phyloP scores from a whole-genome alignment of 2,888 invertebrate genomes.

The Troides oblongomaculatus region DNA sequence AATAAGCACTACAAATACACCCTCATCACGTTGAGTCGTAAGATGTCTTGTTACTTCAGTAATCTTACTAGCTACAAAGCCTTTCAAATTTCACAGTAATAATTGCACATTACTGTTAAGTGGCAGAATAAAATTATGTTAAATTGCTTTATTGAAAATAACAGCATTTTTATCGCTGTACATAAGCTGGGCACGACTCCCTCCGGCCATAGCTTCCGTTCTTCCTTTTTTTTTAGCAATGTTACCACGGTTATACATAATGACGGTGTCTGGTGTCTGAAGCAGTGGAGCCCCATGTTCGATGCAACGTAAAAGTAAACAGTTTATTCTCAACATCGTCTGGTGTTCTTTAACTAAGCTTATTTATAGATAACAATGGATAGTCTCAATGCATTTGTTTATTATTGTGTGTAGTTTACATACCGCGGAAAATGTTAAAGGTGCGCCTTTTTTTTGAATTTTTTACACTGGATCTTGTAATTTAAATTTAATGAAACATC shows the following conservation, averaged over 20 bases:
- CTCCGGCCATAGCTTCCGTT: slow-evolving; percentile 10
- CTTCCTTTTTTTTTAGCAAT: slow-evolving; percentile 9
- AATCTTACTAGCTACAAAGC: too few relatives aligned
- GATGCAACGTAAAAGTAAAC: slow-evolving; percentile 28
- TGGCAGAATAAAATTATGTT: too few relatives aligned
- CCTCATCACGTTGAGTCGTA: too few relatives aligned
- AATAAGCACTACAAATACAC: too few relatives aligned
- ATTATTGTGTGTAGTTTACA: slow-evolving; percentile 10
- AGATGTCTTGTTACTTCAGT: too few relatives aligned
- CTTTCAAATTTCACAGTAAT: too few relatives aligned
- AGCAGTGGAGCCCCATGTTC: slow-evolving; percentile 12
- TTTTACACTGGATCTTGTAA: neutral
- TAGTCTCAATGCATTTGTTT: slow-evolving; percentile 27
- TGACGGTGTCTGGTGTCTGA: slow-evolving; percentile 29
- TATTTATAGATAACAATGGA: slow-evolving; percentile 29
- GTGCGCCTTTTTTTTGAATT: neutral
- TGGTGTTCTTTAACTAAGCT: slow-evolving; percentile 26
- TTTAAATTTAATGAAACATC: neutral
- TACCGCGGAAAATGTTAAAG: slow-evolving; percentile 3
- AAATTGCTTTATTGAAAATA: too few relatives aligned
- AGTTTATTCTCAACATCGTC: slow-evolving; percentile 25
- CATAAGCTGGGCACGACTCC: neutral
- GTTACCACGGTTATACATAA: slow-evolving; percentile 19
- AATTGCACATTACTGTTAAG: too few relatives aligned
- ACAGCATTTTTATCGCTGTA: too few relatives aligned